These are phyloP conservation scores for Scaptomyza graminum DNA, from an alignment of 1,140 invertebrate species.

Conservation along the genomic window DNA sequence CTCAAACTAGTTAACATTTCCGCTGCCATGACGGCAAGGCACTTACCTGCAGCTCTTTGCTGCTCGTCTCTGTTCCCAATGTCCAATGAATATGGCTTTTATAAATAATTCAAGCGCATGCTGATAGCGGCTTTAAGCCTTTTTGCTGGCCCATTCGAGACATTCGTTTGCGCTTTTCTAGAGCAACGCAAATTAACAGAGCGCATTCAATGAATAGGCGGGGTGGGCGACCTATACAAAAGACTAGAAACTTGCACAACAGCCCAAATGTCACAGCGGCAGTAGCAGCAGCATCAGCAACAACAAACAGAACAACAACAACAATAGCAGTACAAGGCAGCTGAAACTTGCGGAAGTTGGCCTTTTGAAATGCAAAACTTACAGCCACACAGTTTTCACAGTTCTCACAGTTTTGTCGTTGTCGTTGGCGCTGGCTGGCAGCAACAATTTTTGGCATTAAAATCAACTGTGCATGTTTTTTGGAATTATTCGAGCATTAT, in stretches of 20 bases:
- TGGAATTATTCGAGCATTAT: constrained; percentile 78
- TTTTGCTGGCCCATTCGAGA: constrained; percentile 28
- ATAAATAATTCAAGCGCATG: constrained; percentile 79
- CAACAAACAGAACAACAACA: constrained; percentile 1
- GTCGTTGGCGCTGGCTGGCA: constrained; percentile 1
- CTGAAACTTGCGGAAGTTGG: constrained; percentile 54
- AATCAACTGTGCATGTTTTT: constrained; percentile 65
- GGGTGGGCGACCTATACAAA: constrained; percentile 50
- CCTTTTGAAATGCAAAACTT: constrained; percentile 60
- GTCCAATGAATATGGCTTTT: constrained; percentile 76
- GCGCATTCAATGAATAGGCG: constrained; percentile 67
- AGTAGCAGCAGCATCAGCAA: constrained; percentile 14
- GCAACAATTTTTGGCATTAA: constrained; percentile 47
- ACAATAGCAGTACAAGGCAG: constrained; percentile 15
- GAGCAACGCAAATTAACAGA: constrained; percentile 75
- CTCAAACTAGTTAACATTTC: constrained; percentile 77
- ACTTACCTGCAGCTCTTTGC: constrained; percentile 34
- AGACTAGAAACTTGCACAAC: constrained; percentile 43
- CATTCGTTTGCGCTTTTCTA: constrained; percentile 47
- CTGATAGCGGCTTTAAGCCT: constrained; percentile 69
- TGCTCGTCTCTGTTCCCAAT: constrained; percentile 32
- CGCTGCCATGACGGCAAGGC: constrained; percentile 37
- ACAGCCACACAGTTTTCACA: constrained; percentile 25
- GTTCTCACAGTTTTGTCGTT: constrained; percentile 20
- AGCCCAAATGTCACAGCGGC: constrained; percentile 62